Evolutionary conservation across 2,113 vertebrate species (phyloP), one percentile per base, ranked within the genome.

Genomic region (Camelus bactrianus): DNA sequence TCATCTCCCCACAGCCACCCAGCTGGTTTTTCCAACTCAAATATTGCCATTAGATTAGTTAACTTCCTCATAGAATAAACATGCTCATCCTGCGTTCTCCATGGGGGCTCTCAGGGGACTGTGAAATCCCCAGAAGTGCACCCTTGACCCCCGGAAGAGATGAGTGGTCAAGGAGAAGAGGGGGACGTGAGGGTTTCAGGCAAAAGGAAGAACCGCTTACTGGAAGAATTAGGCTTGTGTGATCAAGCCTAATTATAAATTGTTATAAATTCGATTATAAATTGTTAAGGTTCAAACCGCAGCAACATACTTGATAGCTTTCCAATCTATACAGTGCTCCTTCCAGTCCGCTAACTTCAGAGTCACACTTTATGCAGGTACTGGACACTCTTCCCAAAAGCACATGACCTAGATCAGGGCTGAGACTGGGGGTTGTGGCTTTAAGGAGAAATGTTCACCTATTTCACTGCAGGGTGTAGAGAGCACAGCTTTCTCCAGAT

Each of bases 241-340:
- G 56, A 92, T 50, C 67, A 77, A 22, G 28, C 24, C 14, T 56
- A 70, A 38, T 42, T 62, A 85, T 0, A 42, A 42, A 42, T 42
- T 42, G 38, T 42, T 42, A 42, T 42, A 42, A 42, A 42, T 42
- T 42, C 60, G 11, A 72, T 60, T 70, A 67, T 48, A 92, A 72
- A 92, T 50, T 84, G 35, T 56, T 77, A 90, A 83, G 42, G 6
- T 69, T 69, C 22, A 92, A 50, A 73, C 30, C 32, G 6, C 7
- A 96, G 30, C 79, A 96, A 90, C 26, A 94, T 14, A 79, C 62
- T 35, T 80, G n/a, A 69, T 32, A 72, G 48, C n/a, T 58, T 3
- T 64, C 26, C 19, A 64, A 52, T 20, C 35, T 38, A 20, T 12
- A 90, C 79, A 69, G 32, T 16, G 17, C 13, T 75, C 5, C 48